phyloP scores from a whole-genome alignment of 2,888 invertebrate genomes.

The Formica aserva region DNA sequence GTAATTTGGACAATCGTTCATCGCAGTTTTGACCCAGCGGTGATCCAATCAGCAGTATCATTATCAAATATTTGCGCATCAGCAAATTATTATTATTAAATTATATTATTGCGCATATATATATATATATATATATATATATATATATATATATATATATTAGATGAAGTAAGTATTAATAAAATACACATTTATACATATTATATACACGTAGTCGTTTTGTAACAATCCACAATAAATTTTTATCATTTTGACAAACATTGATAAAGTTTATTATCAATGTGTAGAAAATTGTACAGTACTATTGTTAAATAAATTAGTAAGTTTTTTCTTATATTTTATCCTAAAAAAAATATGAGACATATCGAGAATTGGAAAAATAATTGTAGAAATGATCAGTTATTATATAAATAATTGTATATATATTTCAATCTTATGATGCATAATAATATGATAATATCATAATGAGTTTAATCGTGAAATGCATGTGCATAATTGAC shows the following conservation, averaged over 20 bases:
- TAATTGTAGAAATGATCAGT: neutral
- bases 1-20: conserved; percentile 29
- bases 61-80: conserved; percentile 36
- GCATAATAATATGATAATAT: conserved; percentile 56
- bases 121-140: conserved; percentile 3
- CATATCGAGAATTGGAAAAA: neutral
- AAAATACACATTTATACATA: conserved; percentile 1
- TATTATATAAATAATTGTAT: conserved; percentile 15
- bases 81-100: conserved; percentile 34
- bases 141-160: neutral
- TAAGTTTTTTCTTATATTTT: neutral
- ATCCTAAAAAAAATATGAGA: neutral
- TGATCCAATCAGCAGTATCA: neutral
- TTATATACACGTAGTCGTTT: neutral
- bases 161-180: conserved; percentile 41
- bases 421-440: conserved; percentile 42
- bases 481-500: conserved; percentile 65
- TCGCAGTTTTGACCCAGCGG: conserved; percentile 16
- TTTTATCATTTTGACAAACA: conserved; percentile 1
- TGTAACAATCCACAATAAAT: conserved; percentile 34
- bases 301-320: neutral
- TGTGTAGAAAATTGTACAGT: neutral
- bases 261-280: neutral
- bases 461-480: conserved; percentile 59
- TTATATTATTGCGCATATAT: conserved; percentile 36